Base-by-base conservation (phyloP, 2,797 vertebrate species). In the Acipenser ruthenus region DNA sequence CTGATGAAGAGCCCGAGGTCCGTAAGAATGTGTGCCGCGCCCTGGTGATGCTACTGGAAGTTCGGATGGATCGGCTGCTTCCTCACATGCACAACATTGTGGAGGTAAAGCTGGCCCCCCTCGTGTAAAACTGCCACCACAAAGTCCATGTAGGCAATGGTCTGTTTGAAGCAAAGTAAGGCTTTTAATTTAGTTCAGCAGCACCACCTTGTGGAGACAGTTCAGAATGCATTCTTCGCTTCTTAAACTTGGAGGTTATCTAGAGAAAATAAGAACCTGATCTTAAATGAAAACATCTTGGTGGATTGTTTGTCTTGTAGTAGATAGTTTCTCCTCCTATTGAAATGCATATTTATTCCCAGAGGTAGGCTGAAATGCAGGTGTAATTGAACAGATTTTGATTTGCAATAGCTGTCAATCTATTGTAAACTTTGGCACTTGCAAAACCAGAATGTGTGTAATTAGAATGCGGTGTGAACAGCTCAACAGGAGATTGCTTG, bases 81-180 rank as follows among this genome's bases (percentile, higher is more conserved):
- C 92, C 92, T 68, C 92, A 93, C 72, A 94, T 94, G 92, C 92
- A 93, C 80, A 92, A 87, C 78, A 93, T 93, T 75, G 88, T 93
- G 23, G 90, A 93, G 88, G 92, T 93, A 74, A 84, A 51, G 71
- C 52, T 55, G 9, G 37, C 51, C 3, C 51, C 51, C 51, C 51
- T 6, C 2, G 6, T 53, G 51, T 37, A 37, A 37, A 18, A 18
- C 18, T 18, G 18, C 18, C 18, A 18, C 18, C 18, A 18, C 18
- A 18, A 18, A 37, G 37, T 5, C 37, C 37, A 37, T 37, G 37
- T 5, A 37, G 37, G 37, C 37, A 37, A 5, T 37, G 37, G 37
- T 37, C 37, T 37, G 1, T 5, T 37, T 37, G 37, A 37, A 37
- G 37, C 5, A 37, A 18, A 37, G 37, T 37, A 37, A 37, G 37